Evolutionary conservation across 1,140 invertebrate genomes (phyloP).

Genomic region (Pectinophora gossypiella): DNA sequence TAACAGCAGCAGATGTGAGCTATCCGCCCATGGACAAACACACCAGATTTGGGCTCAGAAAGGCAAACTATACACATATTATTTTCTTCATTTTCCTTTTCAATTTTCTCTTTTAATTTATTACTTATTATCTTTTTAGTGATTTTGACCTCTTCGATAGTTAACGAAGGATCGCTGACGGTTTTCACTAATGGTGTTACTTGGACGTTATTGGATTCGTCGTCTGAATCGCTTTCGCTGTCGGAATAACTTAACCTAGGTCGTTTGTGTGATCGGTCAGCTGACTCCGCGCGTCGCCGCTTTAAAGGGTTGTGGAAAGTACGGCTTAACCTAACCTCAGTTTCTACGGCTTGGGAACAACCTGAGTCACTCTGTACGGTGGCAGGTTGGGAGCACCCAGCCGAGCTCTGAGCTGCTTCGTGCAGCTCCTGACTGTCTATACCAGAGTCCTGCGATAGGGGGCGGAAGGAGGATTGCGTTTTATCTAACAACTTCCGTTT

Average conservation of each 20-base stretch:
- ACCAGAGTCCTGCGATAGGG: conserved; percentile 39
- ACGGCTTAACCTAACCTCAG: conserved; percentile 14
- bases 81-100: conserved; percentile 32
- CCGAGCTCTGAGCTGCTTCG: not conserved
- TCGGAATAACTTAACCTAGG: conserved; percentile 14
- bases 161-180: conserved; percentile 49
- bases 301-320: conserved; percentile 3
- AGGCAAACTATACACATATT: conserved; percentile 79
- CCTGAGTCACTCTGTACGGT: conserved; percentile 1
- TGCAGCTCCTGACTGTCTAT: conserved; percentile 18
- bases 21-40: conserved; percentile 79
- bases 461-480: conserved; percentile 13
- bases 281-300: conserved; percentile 40
- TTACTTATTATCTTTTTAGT: conserved; percentile 30
- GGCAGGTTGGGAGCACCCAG: conserved; percentile 36
- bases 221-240: conserved; percentile 24
- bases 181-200: conserved; percentile 43
- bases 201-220: conserved; percentile 11
- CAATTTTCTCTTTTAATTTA: conserved; percentile 30
- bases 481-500: conserved; percentile 22
- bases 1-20: conserved; percentile 83
- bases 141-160: conserved; percentile 14
- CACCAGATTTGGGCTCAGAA: conserved; percentile 77
- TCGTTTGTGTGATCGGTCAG: conserved; percentile 31
- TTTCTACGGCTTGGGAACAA: not conserved